A percentile compares a stretch with the other conserved stretches of the same genome.
phyloP scores from a whole-genome alignment of 2,888 invertebrate species.

The Drosophila robusta region DNA sequence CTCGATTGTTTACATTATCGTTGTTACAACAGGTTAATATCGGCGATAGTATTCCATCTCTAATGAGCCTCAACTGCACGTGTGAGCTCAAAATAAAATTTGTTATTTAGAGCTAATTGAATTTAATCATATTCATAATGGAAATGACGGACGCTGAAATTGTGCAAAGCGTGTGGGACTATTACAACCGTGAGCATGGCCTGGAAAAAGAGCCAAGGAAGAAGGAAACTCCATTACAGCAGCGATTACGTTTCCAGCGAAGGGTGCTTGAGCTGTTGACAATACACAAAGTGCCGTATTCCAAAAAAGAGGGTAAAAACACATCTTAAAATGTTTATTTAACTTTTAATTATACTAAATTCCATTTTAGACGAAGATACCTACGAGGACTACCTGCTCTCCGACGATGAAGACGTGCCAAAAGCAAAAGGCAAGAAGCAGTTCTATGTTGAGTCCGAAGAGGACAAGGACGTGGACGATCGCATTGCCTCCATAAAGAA shows the following conservation, averaged over 20 bases:
- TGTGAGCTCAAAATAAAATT: conserved; percentile 31
- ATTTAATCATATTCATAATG: not conserved
- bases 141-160: conserved; percentile 30
- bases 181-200: conserved; percentile 29
- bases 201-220: conserved; percentile 3
- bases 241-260: conserved; percentile 36
- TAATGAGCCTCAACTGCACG: conserved; percentile 45
- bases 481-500: conserved; percentile 82
- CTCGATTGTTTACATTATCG: conserved; percentile 19
- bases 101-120: not conserved
- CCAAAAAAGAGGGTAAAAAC: conserved; percentile 77
- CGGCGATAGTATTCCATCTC: conserved; percentile 11
- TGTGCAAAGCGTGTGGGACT: conserved; percentile 29
- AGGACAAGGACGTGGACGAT: conserved; percentile 56
- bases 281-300: conserved; percentile 83
- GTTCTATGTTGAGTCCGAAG: conserved; percentile 3
- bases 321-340: not conserved
- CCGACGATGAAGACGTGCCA: conserved; percentile 56
- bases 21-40: not conserved
- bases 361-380: conserved; percentile 56
- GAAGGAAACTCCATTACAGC: conserved; percentile 11
- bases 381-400: conserved; percentile 79
- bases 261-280: conserved; percentile 78
- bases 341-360: conserved; percentile 19
- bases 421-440: conserved; percentile 47